Base-by-base conservation (phyloP, 2,113 vertebrate species). In the Equus przewalskii region DNA sequence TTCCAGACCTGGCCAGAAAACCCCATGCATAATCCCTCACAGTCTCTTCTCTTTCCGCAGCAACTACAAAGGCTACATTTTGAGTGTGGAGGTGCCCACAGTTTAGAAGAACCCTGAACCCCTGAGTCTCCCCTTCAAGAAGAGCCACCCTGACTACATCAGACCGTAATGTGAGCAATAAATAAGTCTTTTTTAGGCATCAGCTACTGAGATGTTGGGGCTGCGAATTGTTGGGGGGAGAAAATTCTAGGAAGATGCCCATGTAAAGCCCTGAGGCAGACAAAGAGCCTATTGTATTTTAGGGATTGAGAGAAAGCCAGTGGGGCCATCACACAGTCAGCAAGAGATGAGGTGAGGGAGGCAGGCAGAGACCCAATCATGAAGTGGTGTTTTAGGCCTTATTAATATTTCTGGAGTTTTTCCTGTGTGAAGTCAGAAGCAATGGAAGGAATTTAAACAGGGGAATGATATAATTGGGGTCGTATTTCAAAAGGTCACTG, bases 391-490 rank as follows among this genome's bases (percentile, higher is more conserved):
- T n/a, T 4, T 60, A 79, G n/a, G 6, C 15, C 54, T 76, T 89
- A 6, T 62, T 97, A 56, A 67, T 87, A 75, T 33, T 76, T 94
- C 33, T 73, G 56, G 44, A 76, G 21, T 83, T 95, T 79, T 64
- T 49, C 60, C 60, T 36, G 2, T 76, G 60, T 67, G 80, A 82
- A 82, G 36, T 83, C 13, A 51, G 41, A 95, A 91, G 8, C 14
- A 11, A 81, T 65, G 72, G 60, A 56, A 93, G 44, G 60, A 70
- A 81, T 86, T 95, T 92, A 89, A 93, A 76, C n/a, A 64, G 22
- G 22, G 19, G 44, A 79, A 58, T 91, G 58, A 81, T 60, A 26
- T 14, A 54, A 76, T 33, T 84, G 24, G 22, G 30, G 46, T 67
- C 62, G 8, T 83, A 44, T 90, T 90, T 73, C 30, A 28, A 62